Evolutionary conservation across 1,140 invertebrate species (phyloP), one percentile per base, ranked within the genome.

Genomic region (Cydia splendana): DNA sequence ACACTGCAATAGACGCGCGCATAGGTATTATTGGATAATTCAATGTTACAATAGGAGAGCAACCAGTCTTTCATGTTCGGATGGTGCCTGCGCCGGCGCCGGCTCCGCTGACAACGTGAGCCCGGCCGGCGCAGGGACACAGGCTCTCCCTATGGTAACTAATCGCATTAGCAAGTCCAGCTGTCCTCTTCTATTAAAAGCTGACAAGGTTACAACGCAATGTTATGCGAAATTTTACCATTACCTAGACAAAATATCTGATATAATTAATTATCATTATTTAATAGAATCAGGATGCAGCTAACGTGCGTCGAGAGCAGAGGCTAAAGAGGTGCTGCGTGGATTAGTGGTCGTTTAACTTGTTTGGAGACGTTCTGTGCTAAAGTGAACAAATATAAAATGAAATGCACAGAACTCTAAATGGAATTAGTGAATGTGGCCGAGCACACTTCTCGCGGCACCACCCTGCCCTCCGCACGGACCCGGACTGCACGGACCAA

Each of bases 401-500:
- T 53, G 6, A 53, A 62, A 24, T 24, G 57, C 57, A 24, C 18
- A 24, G 20, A 62, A 9, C 18, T 62, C 20, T 62, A 24, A 62
- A 62, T 7, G 18, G 9, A 62, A 62, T 24, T 57, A 57, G n/a
- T 57, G n/a, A 51, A 28, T 24, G 18, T 34, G 30, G 30, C 74
- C 20, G 62, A 78, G 75, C 75, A 80, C 78, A 38, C 53, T 75
- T n/a, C 76, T 75, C 75, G 67, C 53, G 74, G 71, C 79, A 73
- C 45, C 76, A 24, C 34, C 20, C 20, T 48, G n/a, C 62, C 30
- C 74, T 69, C 75, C 65, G 76, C 53, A 74, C 74, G 73, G 79
- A 75, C 80, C 85, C 87, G 82, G 85, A 88, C 86, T 87, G 84
- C 86, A 90, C 84, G 90, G 90, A 93, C 91, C 91, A 93, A 93